These are phyloP conservation scores for Microhierax caerulescens DNA, from an alignment of 2,797 vertebrate species.

Conservation along the genomic window DNA sequence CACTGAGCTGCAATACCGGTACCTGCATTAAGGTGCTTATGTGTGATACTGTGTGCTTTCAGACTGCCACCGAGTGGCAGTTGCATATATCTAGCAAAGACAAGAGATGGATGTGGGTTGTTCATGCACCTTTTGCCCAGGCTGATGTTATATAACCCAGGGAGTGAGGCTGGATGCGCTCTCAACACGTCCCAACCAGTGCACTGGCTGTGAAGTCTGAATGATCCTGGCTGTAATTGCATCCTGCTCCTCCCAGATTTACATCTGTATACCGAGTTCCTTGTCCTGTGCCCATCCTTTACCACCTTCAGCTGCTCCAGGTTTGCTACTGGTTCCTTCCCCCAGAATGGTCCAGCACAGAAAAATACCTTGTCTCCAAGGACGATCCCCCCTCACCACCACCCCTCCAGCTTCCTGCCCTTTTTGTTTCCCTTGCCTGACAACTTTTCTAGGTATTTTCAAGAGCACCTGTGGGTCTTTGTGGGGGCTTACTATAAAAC, in stretches of 20 bases:
- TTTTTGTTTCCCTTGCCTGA: background rate
- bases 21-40: background rate
- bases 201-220: background rate
- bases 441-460: background rate
- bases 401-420: background rate
- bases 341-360: background rate
- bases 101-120: background rate
- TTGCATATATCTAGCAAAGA: background rate
- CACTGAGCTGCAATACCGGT: fast-evolving
- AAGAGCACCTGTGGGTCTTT: background rate
- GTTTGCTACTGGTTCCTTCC: background rate
- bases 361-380: background rate
- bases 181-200: fast-evolving
- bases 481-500: background rate
- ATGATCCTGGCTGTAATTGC: background rate
- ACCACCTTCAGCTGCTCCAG: background rate
- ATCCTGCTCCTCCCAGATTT: background rate
- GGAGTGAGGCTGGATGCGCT: fast-evolving
- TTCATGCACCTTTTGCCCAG: background rate
- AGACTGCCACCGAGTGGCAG: conserved; percentile 48
- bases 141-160: background rate
- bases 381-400: too few relatives aligned
- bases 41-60: background rate
- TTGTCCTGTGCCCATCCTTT: background rate
- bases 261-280: background rate